Base-by-base conservation (phyloP, 2,113 vertebrate species). In the Semnornis frantzii region DNA sequence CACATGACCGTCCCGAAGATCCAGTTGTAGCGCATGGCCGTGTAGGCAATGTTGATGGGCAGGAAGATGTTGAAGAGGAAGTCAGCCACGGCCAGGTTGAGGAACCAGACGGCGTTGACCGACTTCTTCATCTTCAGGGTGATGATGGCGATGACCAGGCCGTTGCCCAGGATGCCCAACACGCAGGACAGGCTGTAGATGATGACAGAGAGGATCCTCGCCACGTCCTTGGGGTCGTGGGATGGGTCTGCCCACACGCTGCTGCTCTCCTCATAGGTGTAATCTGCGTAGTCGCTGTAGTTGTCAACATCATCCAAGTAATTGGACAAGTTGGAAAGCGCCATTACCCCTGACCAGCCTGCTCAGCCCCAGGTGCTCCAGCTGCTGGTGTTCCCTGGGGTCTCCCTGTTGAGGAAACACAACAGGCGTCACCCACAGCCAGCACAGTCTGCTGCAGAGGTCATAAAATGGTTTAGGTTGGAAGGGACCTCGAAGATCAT, bases 81-180 rank as follows among this genome's bases (percentile, higher is more conserved):
- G 94, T 99, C 99, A 0, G 99, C 99, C 21, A 98, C 89, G 0
- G 99, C 99, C 72, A 99, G 93, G 94, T 99, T 99, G 89, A 99
- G 97, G 91, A 99, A 99, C 99, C 99, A 99, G 76, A 98, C 92
- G 3, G 98, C 98, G 64, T 99, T 99, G 88, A 99, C 98, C 0
- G 98, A 98, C 92, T 95, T 99, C 96, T 98, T 99, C 98, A 99
- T 99, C 98, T 98, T 99, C 54, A 98, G 97, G 25, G 97, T 97
- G 44, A 98, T 96, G 12, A 99, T 98, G 91, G 98, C 96, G 18
- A 99, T 99, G 62, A 99, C 99, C 6, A 99, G 66, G 13, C 97
- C 98, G 0, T 99, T 99, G 33, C 99, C 99, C 60, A 97, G 91
- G 39, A 98, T 86, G 13, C 99, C 99, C n/a, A 99, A 95, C 87